These are phyloP conservation scores for Clivina fossor DNA, from an alignment of 2,888 invertebrate species.

Conservation along the genomic window DNA sequence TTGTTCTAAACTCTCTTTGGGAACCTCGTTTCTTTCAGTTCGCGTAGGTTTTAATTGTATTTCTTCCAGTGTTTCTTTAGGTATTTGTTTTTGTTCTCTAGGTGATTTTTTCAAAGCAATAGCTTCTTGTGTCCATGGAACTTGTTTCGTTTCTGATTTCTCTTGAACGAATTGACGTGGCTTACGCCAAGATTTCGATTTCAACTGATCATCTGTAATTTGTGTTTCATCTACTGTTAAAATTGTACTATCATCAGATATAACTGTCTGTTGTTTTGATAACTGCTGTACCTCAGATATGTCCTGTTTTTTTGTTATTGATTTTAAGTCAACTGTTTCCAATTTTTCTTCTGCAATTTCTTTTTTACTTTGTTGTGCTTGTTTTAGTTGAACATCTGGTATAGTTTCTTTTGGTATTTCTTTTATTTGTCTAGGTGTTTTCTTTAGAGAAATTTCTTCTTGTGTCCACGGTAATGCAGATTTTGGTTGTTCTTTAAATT, in stretches of 20 bases:
- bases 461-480: conserved; percentile 61
- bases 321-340: no score
- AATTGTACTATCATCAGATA: no score
- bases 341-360: no score
- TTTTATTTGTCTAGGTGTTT: conserved; percentile 42
- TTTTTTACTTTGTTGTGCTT: no score
- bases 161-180: conserved; percentile 33
- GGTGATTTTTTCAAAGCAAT: conserved; percentile 53
- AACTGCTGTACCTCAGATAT: no score
- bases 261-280: no score
- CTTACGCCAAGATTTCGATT: conserved; percentile 36
- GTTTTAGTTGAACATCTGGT: no score
- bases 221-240: no score
- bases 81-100: conserved; percentile 48
- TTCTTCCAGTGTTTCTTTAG: conserved; percentile 50
- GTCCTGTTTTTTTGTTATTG: no score
- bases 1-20: conserved; percentile 44
- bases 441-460: conserved; percentile 57
- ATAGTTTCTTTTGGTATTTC: no score
- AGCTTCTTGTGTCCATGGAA: conserved; percentile 63
- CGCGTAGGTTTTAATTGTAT: conserved; percentile 54
- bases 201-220: conserved; percentile 11
- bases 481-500: conserved; percentile 20
- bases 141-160: conserved; percentile 39
- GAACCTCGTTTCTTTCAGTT: conserved; percentile 47